Conservation (phyloP, 2,888 invertebrate genomes). For the Tubulanus polymorphus region DNA sequence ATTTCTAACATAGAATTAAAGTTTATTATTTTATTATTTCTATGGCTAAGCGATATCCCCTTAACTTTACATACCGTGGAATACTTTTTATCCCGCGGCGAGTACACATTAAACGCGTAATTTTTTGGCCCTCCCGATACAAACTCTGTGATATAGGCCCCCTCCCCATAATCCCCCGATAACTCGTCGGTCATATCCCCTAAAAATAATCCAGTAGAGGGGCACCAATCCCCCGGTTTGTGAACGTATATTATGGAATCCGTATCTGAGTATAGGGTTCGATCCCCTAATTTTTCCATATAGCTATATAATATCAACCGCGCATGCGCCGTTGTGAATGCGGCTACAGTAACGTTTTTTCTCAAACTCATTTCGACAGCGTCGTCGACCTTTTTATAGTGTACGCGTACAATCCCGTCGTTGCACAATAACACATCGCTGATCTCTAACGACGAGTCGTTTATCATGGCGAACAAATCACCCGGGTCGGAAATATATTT, state of each 20-base stretch:
- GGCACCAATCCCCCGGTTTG: slow-evolving; percentile 10
- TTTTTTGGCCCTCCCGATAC: slow-evolving; percentile 46
- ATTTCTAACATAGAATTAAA: not conserved
- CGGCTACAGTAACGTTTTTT: not conserved
- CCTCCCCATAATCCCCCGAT: no score
- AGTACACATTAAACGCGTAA: slow-evolving; percentile 32
- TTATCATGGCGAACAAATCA: slow-evolving; percentile 6
- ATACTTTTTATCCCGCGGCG: not conserved
- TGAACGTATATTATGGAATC: not conserved
- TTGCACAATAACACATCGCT: not conserved
- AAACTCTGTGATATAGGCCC: slow-evolving; percentile 24
- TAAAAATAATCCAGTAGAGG: slow-evolving; percentile 33
- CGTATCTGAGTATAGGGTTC: not conserved
- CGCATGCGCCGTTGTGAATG: not conserved
- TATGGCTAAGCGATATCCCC: slow-evolving; percentile 15
- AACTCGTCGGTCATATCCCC: slow-evolving; percentile 49
- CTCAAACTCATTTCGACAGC: not conserved
- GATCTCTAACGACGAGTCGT: not conserved
- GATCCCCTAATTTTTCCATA: not conserved
- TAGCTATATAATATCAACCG: not conserved
- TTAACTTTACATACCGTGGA: slow-evolving; percentile 24
- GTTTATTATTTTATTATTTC: not conserved
- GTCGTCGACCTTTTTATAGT: not conserved
- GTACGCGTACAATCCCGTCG: slow-evolving; percentile 8
- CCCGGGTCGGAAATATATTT: not conserved